Base-by-base conservation (phyloP, 2,113 vertebrate genomes). In the Cyprinodon variegatus region DNA sequence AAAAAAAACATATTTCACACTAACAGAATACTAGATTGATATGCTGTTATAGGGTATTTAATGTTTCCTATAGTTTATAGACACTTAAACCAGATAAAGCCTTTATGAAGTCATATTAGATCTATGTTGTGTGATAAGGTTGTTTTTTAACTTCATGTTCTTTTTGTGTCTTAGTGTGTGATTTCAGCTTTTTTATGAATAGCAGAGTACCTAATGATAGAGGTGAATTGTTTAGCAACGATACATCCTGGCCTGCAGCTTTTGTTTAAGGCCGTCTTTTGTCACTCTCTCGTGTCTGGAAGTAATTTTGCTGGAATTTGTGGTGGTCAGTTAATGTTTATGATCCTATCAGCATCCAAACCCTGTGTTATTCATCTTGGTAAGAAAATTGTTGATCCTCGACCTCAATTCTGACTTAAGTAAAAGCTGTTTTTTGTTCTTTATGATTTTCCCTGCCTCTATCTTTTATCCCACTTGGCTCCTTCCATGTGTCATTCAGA, bases 1-100 rank as follows among this genome's bases (percentile, higher is more conserved):
- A 57, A 9, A 57, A 13, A 53, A 53, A n/a, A 0, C 10, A n/a
- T 83, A 79, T 84, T 88, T 89, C 86, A 91, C 83, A 89, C 84
- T 88, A 90, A 83, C 79, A 86, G 78, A 87, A 81, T 83, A 77
- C 78, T 85, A 83, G 75, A 79, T 69, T 70, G 65, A 83, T 84
- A 78, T 88, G 91, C 74, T 87, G 81, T 88, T 84, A 90, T 86
- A 69, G 76, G 82, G 76, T 88, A 75, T 90, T 86, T 81, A 64
- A 88, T 89, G 63, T 89, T 80, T 88, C 65, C 50, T 77, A 38
- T 68, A 73, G 83, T 84, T 68, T 88, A 61, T 84, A 68, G 65
- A 59, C 71, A 85, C 45, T 72, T 79, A 46, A 59, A 82, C 57
- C 70, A 72, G 53, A 72, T 74, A 69, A 46, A 70, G 76, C 3